Evolutionary conservation across 2,797 vertebrate species (phyloP), one percentile per base, ranked within the genome.

Genomic region (Enoplosus armatus): DNA sequence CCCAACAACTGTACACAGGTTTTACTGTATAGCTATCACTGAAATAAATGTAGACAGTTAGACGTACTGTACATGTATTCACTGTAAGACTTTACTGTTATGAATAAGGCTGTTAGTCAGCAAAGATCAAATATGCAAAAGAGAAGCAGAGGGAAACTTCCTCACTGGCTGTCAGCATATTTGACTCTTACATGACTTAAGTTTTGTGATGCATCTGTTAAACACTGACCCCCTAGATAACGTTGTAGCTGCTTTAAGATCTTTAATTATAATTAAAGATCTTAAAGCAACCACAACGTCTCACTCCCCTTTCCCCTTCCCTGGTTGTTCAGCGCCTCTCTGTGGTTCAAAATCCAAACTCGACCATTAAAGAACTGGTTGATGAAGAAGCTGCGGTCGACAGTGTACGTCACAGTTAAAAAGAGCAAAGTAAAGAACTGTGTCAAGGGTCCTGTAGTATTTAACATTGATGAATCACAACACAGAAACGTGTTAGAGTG

Each of bases 141-240:
- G n/a, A 54, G 10, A 63, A 65, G 26, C 0, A 31, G 15, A 50
- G 22, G 35, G 29, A 62, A 67, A 76, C 65, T 50, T 75, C 37
- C 37, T 75, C 12, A 51, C 2, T 9, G 6, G 18, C 58, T 73
- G 24, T 67, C 26, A 61, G 18, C 48, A 8, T n/a, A n/a, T n/a
- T n/a, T n/a, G n/a, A n/a, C n/a, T n/a, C n/a, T n/a, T n/a, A n/a
- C n/a, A n/a, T n/a, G n/a, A n/a, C n/a, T n/a, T n/a, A n/a, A n/a
- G n/a, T n/a, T n/a, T n/a, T n/a, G n/a, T n/a, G n/a, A n/a, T n/a
- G n/a, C n/a, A n/a, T n/a, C n/a, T n/a, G n/a, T n/a, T n/a, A n/a
- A n/a, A n/a, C n/a, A n/a, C n/a, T n/a, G n/a, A n/a, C n/a, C n/a
- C n/a, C n/a, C n/a, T n/a, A n/a, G n/a, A n/a, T n/a, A n/a, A n/a